A percentile compares a stretch with the other conserved stretches of the same genome.
Conservation (phyloP, 2,113 vertebrate species). For the Harpagus bidentatus region DNA sequence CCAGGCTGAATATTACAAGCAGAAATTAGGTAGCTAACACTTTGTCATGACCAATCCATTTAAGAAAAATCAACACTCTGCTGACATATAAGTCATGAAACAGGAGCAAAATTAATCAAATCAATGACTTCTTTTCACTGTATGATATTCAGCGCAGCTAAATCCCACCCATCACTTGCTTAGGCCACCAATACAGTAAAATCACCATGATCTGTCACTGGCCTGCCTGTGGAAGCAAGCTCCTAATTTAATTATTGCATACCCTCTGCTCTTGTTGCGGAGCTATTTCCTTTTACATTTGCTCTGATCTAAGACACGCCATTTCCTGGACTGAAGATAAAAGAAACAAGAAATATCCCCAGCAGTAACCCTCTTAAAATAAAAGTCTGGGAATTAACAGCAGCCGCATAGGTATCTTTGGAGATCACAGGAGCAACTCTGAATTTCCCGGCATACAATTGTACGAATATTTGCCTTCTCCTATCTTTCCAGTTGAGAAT, state of each 20-base stretch:
- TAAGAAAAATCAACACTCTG: slow-evolving; percentile 3
- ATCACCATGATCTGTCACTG: not conserved
- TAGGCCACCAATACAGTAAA: not conserved
- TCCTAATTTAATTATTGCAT: not conserved
- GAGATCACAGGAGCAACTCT: not conserved
- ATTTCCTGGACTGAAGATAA: not conserved
- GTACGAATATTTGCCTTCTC: slow-evolving; percentile 6
- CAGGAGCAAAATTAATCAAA: not conserved
- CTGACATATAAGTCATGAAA: not conserved
- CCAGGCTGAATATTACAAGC: not conserved
- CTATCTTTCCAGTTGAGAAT: slow-evolving; percentile 11
- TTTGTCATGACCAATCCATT: not conserved
- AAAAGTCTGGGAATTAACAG: slow-evolving; percentile 12
- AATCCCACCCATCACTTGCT: not conserved
- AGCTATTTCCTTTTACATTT: slow-evolving; percentile 12
- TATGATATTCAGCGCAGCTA: not conserved
- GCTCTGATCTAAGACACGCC: not conserved
- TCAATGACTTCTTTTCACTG: not conserved
- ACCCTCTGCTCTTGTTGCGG: not conserved
- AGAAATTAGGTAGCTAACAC: not conserved
- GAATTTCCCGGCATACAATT: not conserved
- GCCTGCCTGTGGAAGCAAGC: not conserved
- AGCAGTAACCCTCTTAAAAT: not conserved
- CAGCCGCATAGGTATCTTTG: not conserved
- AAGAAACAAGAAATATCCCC: not conserved